phyloP scores from a whole-genome alignment of 2,797 vertebrate genomes.

The Ambastaia sidthimunki region DNA sequence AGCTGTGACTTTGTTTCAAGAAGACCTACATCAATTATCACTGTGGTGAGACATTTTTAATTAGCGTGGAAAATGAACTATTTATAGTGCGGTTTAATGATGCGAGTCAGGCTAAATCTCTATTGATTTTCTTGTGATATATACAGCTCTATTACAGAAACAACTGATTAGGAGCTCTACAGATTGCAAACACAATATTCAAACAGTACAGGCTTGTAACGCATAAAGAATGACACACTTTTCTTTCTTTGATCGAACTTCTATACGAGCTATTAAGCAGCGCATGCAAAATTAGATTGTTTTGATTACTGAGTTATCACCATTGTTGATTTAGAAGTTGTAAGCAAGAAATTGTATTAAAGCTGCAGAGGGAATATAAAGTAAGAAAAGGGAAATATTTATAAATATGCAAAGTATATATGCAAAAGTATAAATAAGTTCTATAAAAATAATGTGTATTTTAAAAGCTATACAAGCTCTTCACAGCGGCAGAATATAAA shows the following conservation, averaged over 20 bases:
- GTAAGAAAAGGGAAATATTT: not conserved
- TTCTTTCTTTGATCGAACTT: conserved; percentile 24
- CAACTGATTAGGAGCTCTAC: conserved; percentile 74
- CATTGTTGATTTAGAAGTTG: not conserved
- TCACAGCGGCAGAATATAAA: not conserved
- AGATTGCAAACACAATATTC: conserved; percentile 61
- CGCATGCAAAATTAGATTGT: not conserved
- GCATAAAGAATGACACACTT: conserved; percentile 38
- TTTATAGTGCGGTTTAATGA: conserved; percentile 78
- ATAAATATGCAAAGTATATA: not conserved
- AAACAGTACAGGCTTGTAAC: conserved; percentile 22
- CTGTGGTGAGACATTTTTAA: conserved; percentile 69
- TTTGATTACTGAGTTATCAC: not conserved
- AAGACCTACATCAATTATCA: conserved; percentile 70
- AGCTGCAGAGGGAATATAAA: not conserved
- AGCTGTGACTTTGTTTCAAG: conserved; percentile 37
- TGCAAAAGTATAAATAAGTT: no score
- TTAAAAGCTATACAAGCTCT: not conserved
- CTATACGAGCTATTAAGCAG: not conserved
- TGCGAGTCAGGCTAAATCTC: conserved; percentile 73
- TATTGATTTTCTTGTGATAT: conserved; percentile 81
- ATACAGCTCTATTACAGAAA: conserved; percentile 81
- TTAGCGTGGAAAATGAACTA: conserved; percentile 72
- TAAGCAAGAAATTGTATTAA: not conserved
- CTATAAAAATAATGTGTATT: not conserved